phyloP scores from a whole-genome alignment of 2,888 invertebrate species.

The Parasteatoda lunata region DNA sequence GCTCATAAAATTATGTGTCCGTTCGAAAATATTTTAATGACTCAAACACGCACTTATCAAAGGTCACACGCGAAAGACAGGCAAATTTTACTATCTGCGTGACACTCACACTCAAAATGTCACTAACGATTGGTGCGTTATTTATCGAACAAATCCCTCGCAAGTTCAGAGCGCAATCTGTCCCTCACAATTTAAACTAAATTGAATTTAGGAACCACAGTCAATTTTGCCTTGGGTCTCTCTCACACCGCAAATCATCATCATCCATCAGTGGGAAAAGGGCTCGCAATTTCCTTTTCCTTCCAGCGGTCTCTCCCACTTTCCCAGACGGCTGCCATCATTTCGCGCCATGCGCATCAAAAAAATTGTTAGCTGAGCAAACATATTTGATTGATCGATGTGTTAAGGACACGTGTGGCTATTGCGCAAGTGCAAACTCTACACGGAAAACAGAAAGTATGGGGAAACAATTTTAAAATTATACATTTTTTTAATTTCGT shows the following conservation, averaged over 20 bases:
- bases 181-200: conserved; percentile 15
- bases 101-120: too few relatives aligned
- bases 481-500: too few relatives aligned
- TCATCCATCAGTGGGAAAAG: conserved; percentile 33
- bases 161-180: background rate
- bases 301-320: background rate
- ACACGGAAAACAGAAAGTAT: too few relatives aligned
- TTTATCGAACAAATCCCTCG: background rate
- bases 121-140: too few relatives aligned
- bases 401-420: background rate
- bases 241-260: conserved; percentile 8
- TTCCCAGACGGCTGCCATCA: background rate
- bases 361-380: conserved; percentile 42
- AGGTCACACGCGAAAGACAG: too few relatives aligned
- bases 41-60: too few relatives aligned
- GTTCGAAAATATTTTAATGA: too few relatives aligned
- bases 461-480: too few relatives aligned
- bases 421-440: background rate
- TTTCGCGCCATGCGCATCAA: conserved; percentile 29
- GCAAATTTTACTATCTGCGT: too few relatives aligned
- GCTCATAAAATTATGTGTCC: too few relatives aligned
- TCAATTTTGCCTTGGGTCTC: background rate
- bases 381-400: conserved; percentile 61
- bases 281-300: conserved; percentile 43
- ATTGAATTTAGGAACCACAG: conserved; percentile 39